phyloP scores from a whole-genome alignment of 2,797 vertebrate genomes.

The Lindbergichthys nudifrons region DNA sequence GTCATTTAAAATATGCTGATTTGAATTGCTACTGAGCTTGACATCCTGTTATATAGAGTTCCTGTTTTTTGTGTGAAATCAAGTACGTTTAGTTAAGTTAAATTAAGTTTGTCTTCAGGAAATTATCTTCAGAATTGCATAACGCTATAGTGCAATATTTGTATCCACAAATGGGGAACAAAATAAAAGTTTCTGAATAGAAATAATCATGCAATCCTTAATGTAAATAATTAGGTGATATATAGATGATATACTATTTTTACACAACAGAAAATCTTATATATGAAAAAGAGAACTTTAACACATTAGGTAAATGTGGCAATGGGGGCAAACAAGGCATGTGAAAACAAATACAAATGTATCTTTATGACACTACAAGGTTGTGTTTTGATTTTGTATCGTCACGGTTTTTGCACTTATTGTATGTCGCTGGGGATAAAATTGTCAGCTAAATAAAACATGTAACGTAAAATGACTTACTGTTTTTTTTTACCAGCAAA shows the following conservation, averaged over 20 bases:
- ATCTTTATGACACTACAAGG: too few relatives aligned
- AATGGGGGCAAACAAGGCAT: not conserved
- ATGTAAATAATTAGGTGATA: not conserved
- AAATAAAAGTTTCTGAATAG: conserved; percentile 9
- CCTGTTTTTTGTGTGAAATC: conserved; percentile 20
- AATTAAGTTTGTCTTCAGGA: conserved; percentile 11
- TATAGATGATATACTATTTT: too few relatives aligned
- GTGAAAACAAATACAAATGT: not conserved
- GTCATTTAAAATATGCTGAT: not conserved
- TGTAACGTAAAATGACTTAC: too few relatives aligned
- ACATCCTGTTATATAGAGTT: conserved; percentile 27
- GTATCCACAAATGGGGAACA: conserved; percentile 14
- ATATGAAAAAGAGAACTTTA: not conserved
- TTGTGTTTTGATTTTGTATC: too few relatives aligned
- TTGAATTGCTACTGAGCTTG: not conserved
- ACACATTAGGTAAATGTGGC: not conserved
- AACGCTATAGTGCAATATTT: conserved; percentile 31
- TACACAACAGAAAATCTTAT: not conserved
- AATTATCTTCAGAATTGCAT: conserved; percentile 20
- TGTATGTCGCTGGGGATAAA: too few relatives aligned
- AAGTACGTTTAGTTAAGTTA: too few relatives aligned
- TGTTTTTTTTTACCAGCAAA: too few relatives aligned
- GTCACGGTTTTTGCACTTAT: too few relatives aligned
- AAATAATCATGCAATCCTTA: not conserved
- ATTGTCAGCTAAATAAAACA: too few relatives aligned